Percentiles rank a stretch among this genome's conserved stretches.
Conservation (phyloP, 2,113 vertebrate species). For the Ivindomyrus marchei region DNA sequence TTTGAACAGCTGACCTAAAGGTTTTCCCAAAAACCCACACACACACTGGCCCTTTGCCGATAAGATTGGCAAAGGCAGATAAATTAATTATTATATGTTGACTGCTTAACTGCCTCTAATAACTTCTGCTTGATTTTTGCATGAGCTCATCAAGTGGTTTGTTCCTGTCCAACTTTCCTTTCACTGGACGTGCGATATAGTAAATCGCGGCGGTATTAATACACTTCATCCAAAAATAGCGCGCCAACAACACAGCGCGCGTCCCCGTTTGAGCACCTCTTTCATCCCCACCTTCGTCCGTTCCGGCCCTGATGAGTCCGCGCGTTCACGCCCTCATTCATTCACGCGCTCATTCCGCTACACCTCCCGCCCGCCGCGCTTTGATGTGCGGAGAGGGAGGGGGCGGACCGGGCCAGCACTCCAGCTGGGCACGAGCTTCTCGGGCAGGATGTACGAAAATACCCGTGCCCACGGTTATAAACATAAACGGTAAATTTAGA, state of each 20-base stretch:
- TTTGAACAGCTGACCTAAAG: too few relatives aligned
- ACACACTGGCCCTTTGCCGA: too few relatives aligned
- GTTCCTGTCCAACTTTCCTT: not conserved
- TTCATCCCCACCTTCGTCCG: not conserved
- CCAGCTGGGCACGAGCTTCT: slow-evolving; percentile 1
- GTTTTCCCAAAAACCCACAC: too few relatives aligned
- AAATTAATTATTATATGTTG: not conserved
- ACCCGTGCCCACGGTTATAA: slow-evolving; percentile 22
- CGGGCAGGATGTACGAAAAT: slow-evolving; percentile 18
- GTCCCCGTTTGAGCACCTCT: not conserved
- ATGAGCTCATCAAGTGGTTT: not conserved
- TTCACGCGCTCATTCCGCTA: not conserved
- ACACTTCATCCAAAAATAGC: not conserved
- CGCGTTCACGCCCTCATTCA: not conserved
- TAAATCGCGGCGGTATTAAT: not conserved
- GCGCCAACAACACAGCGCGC: not conserved
- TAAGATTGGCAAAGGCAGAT: too few relatives aligned
- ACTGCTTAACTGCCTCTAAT: not conserved
- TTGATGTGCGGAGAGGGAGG: slow-evolving; percentile 5
- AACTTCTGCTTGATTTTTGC: not conserved
- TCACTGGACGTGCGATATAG: not conserved
- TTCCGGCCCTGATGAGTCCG: not conserved
- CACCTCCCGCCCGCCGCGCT: not conserved
- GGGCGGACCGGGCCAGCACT: slow-evolving; percentile 45
- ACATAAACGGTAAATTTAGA: slow-evolving; percentile 8